A percentile compares a stretch with the other conserved stretches of the same genome.
phyloP scores from a whole-genome alignment of 2,888 invertebrate species.

The Athripsodes cinereus region DNA sequence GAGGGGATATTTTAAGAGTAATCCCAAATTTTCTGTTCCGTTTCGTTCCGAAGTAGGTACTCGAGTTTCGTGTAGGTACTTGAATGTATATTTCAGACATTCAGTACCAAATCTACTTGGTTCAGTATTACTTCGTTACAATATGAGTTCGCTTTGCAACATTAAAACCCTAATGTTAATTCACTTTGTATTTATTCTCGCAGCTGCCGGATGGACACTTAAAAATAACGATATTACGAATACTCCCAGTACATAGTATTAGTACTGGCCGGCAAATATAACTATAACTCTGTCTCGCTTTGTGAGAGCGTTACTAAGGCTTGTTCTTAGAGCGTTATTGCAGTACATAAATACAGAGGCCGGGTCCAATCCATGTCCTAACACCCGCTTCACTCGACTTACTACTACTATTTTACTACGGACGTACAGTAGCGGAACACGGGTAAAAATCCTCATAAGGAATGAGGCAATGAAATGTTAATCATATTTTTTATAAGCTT shows the following conservation, averaged over 20 bases:
- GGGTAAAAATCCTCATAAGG: too few species aligned
- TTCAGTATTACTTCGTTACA: too few species aligned
- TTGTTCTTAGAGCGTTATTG: conserved; percentile 22
- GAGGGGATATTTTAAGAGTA: too few species aligned
- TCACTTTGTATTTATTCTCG: conserved; percentile 28
- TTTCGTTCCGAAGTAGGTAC: too few species aligned
- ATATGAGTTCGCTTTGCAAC: conserved; percentile 18
- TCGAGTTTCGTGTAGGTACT: too few species aligned
- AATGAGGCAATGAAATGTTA: too few species aligned
- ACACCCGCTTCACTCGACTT: not conserved
- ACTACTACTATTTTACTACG: not conserved
- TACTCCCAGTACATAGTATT: not conserved
- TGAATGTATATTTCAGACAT: too few species aligned
- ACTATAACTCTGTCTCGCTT: conserved; percentile 39
- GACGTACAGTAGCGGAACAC: too few species aligned
- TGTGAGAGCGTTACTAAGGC: conserved; percentile 20
- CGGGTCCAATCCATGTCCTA: not conserved
- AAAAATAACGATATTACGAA: conserved; percentile 49
- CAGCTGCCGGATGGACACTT: conserved; percentile 39
- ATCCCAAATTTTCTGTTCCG: too few species aligned
- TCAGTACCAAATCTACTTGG: too few species aligned
- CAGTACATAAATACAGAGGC: conserved; percentile 22
- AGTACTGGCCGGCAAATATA: conserved; percentile 44
- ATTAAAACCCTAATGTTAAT: conserved; percentile 29
- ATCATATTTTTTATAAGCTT: too few species aligned